These are phyloP conservation scores for Amphipyra berbera DNA, from an alignment of 2,888 invertebrate species.

Conservation along the genomic window DNA sequence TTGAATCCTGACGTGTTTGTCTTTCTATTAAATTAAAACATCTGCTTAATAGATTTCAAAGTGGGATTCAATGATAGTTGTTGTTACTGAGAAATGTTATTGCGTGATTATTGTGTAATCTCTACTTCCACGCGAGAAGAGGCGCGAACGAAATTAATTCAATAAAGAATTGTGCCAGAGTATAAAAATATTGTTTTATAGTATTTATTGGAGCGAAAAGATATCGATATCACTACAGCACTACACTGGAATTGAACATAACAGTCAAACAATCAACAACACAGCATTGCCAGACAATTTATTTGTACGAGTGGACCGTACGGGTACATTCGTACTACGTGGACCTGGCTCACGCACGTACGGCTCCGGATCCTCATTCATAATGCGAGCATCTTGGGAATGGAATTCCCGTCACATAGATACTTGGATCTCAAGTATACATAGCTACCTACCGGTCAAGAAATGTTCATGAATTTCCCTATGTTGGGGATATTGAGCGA, in stretches of 20 bases:
- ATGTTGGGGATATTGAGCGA: slow-evolving; percentile 25
- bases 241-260: background rate
- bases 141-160: no score
- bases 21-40: no score
- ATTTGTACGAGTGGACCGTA: background rate
- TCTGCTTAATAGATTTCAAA: no score
- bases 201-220: no score
- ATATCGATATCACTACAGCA: background rate
- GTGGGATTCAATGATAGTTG: no score
- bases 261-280: background rate
- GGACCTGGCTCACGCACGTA: slow-evolving; percentile 11
- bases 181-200: no score
- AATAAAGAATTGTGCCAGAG: no score
- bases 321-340: slow-evolving; percentile 6
- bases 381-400: slow-evolving; percentile 37
- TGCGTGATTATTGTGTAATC: no score
- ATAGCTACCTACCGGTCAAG: slow-evolving; percentile 18
- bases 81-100: no score
- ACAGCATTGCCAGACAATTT: background rate
- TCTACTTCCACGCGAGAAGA: no score
- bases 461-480: slow-evolving; percentile 32
- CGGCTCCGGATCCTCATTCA: slow-evolving; percentile 33
- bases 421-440: slow-evolving; percentile 40
- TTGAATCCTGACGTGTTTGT: no score
- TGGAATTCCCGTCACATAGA: slow-evolving; percentile 35